Base-by-base conservation (phyloP, 92 coral and sea anemone genomes). In the Galaxea fascicularis region DNA sequence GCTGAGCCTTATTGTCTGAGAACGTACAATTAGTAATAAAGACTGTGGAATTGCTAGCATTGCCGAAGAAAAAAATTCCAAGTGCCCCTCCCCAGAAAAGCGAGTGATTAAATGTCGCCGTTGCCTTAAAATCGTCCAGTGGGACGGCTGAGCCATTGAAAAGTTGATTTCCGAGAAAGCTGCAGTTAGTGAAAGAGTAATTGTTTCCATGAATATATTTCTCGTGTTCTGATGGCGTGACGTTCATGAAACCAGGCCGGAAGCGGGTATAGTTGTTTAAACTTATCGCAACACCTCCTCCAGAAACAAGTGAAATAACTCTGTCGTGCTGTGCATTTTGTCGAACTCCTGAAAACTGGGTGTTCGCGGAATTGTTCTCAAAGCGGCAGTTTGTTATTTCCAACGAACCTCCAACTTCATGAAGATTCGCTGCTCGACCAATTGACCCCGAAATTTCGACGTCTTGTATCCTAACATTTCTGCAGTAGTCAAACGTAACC, bases 51-150 rank as follows among this genome's bases (percentile, higher is more conserved):
- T 85, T 82, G n/a, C 91, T 80, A 8, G 95, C 88, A 6, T 80
- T 45, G 15, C 98, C 98, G 51, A 71, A 65, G n/a, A 91, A 68
- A 73, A 71, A 84, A 18, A 96, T 51, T 1, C 94, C 94, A 14
- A 96, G 81, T 17, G 98, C 98, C 10, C 94, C 98, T 12, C 98
- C 98, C 27, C 68, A 74, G 49, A 80, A 66, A 18, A 89, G 86
- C 1, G 67, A 84, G 3, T 68, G 59, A 35, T 88, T 53, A 9
- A 86, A 86, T 14, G 84, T 76, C 62, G 76, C 88, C 16, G 84
- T 76, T 71, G 76, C 88, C 15, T 74, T 56, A 8, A 80, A 86
- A 54, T 76, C 58, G 17, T 74, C 72, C 3, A 65, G 27, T 3
- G 46, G 27, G 18, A 27, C 59, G 24, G 16, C 16, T 52, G 56